Percentiles rank a stretch among this genome's conserved stretches.
Evolutionary conservation across 2,888 invertebrate species (phyloP).

Genomic region (Trachelus stipa): DNA sequence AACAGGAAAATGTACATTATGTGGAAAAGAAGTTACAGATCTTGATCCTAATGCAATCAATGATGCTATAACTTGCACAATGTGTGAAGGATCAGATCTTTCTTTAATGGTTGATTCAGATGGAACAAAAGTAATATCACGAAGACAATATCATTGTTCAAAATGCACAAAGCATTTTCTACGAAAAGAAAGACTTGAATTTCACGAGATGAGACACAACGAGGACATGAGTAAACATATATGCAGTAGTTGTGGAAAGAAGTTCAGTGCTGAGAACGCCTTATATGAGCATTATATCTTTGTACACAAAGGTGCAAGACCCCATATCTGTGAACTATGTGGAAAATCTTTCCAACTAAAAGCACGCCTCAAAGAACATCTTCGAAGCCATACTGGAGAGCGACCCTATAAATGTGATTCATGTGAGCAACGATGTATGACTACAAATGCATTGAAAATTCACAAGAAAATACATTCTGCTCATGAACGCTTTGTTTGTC

Average conservation of each 20-base stretch:
- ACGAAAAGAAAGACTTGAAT: slow-evolving; percentile 44
- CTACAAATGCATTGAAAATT: slow-evolving; percentile 37
- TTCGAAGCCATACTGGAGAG: slow-evolving; percentile 43
- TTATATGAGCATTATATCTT: slow-evolving; percentile 47
- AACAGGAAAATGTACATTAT: slow-evolving; percentile 35
- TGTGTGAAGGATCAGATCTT: slow-evolving; percentile 36
- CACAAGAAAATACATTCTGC: slow-evolving; percentile 40
- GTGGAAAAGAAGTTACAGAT: slow-evolving; percentile 35
- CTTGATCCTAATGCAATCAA: slow-evolving; percentile 37
- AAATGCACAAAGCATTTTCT: slow-evolving; percentile 41
- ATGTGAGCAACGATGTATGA: slow-evolving; percentile 39
- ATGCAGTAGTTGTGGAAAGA: slow-evolving; percentile 44
- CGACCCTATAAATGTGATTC: slow-evolving; percentile 41
- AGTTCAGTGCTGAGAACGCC: slow-evolving; percentile 44
- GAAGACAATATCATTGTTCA: slow-evolving; percentile 42
- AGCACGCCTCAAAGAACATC: slow-evolving; percentile 39
- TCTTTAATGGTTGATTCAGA: slow-evolving; percentile 40
- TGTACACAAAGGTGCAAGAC: slow-evolving; percentile 45
- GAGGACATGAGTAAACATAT: slow-evolving; percentile 44
- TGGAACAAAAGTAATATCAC: slow-evolving; percentile 35
- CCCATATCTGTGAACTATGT: slow-evolving; percentile 43
- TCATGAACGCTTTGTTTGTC: slow-evolving; percentile 34
- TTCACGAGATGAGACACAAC: slow-evolving; percentile 48
- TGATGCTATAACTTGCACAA: slow-evolving; percentile 36
- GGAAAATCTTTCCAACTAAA: slow-evolving; percentile 47